Evolutionary conservation across 2,113 vertebrate species (phyloP).

Genomic region (Sebastes schlegelii): DNA sequence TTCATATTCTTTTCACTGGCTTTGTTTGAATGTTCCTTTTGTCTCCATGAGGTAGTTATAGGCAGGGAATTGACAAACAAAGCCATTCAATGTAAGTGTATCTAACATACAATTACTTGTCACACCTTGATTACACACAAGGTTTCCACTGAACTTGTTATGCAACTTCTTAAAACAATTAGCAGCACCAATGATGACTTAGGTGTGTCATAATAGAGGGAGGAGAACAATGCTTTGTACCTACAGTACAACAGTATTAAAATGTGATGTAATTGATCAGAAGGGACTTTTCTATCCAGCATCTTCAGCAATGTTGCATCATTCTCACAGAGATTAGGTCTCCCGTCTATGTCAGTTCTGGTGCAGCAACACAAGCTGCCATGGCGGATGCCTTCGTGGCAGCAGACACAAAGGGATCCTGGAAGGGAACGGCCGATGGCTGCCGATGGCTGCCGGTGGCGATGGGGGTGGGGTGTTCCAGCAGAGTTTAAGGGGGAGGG

Average conservation of each 20-base stretch:
- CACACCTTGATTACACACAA: constrained; percentile 7
- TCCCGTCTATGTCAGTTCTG: neutral
- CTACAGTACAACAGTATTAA: neutral
- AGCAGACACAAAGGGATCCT: constrained; percentile 71
- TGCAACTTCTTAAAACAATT: constrained; percentile 3
- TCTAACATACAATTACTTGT: neutral
- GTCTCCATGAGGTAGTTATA: neutral
- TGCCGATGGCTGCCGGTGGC: constrained; percentile 32
- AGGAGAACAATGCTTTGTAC: neutral
- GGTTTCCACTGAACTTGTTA: constrained; percentile 3
- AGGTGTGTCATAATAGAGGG: neutral
- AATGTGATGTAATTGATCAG: neutral
- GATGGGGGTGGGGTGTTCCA: constrained; percentile 58
- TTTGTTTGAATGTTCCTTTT: neutral
- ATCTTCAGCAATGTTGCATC: neutral
- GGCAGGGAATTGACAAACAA: neutral
- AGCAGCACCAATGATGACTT: neutral
- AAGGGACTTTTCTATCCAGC: neutral
- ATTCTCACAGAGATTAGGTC: constrained; percentile 27
- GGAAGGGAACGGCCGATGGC: constrained; percentile 21
- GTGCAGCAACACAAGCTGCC: constrained; percentile 33
- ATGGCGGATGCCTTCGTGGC: constrained; percentile 36
- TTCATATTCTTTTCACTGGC: neutral
- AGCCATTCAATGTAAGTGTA: neutral
- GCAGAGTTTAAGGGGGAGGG: constrained; percentile 54